Percentiles rank a stretch among this genome's conserved stretches.
Conservation (phyloP, 2,113 vertebrate species). For the Onychorhynchus coronatus region DNA sequence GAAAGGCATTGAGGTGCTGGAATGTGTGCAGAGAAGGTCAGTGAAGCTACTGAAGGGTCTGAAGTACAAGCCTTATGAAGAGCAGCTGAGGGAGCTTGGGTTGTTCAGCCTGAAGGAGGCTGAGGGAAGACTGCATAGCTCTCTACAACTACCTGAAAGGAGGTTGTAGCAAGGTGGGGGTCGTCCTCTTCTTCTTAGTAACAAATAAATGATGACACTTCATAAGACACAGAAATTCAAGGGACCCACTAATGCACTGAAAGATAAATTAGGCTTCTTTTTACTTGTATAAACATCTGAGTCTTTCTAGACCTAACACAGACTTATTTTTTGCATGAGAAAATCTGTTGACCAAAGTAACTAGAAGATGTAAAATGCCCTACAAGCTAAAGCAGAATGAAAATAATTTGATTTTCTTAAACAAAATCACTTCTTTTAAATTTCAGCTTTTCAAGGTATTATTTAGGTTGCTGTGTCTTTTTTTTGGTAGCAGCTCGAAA, state of each 20-base stretch:
- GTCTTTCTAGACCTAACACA: neutral
- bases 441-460: neutral
- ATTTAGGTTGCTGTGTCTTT: neutral
- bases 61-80: neutral
- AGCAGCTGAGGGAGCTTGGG: neutral
- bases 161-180: neutral
- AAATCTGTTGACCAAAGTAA: neutral
- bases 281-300: neutral
- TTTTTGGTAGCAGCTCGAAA: neutral
- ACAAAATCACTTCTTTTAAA: neutral
- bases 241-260: neutral
- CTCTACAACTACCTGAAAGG: neutral
- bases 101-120: neutral
- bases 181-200: neutral
- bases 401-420: neutral
- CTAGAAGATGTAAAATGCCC: neutral
- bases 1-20: neutral
- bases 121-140: neutral
- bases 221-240: neutral
- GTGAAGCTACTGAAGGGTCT: fast-evolving
- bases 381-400: neutral
- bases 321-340: neutral
- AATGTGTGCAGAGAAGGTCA: neutral
- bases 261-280: neutral
- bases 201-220: neutral